Evolutionary conservation across 1,140 invertebrate species (phyloP).

Genomic region (Pinna nobilis): DNA sequence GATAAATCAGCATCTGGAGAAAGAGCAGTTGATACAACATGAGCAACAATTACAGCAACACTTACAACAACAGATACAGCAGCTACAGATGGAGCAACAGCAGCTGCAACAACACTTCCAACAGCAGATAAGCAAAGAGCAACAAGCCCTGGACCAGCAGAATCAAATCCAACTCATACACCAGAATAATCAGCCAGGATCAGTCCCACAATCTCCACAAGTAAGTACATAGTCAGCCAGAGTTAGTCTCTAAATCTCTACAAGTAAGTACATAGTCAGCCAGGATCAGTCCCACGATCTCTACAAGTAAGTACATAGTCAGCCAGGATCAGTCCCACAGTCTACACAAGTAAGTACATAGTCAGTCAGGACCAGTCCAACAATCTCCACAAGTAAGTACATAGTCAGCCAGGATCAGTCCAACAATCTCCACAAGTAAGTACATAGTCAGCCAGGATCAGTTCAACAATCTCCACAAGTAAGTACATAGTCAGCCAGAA

Average conservation of each 20-base stretch:
- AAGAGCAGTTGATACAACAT: slow-evolving; percentile 21
- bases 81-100: slow-evolving; percentile 33
- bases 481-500: too few species aligned
- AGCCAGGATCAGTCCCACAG: too few species aligned
- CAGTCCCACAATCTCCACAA: slow-evolving; percentile 5
- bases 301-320: too few species aligned
- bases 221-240: not conserved
- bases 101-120: slow-evolving; percentile 12
- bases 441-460: too few species aligned
- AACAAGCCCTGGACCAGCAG: slow-evolving; percentile 22
- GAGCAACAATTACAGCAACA: slow-evolving; percentile 31
- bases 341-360: too few species aligned
- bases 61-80: slow-evolving; percentile 25
- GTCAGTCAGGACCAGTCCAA: too few species aligned
- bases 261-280: slow-evolving; percentile 15
- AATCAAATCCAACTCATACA: slow-evolving; percentile 18
- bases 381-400: too few species aligned
- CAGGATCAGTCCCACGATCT: too few species aligned
- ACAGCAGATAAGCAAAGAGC: not conserved
- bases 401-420: too few species aligned
- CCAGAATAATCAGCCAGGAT: slow-evolving; percentile 1
- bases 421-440: too few species aligned
- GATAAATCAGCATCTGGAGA: slow-evolving; percentile 29
- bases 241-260: slow-evolving; percentile 21
- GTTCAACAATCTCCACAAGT: too few species aligned